Evolutionary conservation across 2,797 vertebrate species (phyloP), one percentile per base, ranked within the genome.

Genomic region (Molossus molossus): DNA sequence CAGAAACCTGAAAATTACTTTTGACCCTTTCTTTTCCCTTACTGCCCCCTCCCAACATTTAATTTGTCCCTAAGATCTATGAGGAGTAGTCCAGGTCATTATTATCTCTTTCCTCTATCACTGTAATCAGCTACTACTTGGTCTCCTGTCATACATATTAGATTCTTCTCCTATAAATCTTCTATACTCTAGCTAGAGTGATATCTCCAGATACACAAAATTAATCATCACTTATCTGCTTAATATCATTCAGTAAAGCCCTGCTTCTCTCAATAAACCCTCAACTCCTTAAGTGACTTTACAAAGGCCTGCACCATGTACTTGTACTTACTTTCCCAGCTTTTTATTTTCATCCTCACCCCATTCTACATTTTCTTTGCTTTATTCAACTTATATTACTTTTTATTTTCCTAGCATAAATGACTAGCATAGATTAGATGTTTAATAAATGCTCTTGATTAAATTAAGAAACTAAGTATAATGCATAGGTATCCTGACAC

Each of bases 221-320:
- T 21, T 70, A 85, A 80, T 60, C 23, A 1, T 21, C 17, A 60
- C 27, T 85, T 87, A 50, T 27, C 5, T 53, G 9, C 81, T 84
- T 72, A 48, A 92, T 50, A 83, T 79, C 29, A 79, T 57, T 77
- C 23, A 55, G 62, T 79, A 45, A 37, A 12, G 57, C 17, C 12
- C 8, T 67, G 9, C 11, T 85, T 57, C 5, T 96, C 62, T 91
- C 37, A 12, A 86, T 86, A 80, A 69, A 69, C 18, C 21, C 29
- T 90, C 25, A 62, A n/a, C 7, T 92, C 29, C 64, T 92, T 77
- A 87, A 79, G 67, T 91, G 14, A 9, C 53, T 80, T 60, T 72
- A 70, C 13, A n/a, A 85, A 94, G 9, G 23, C n/a, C 23, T 55
- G 40, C 1, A 48, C 17, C 12, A 62, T 53, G 13, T 53, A 83